These are phyloP conservation scores for Malacoctenus gilli DNA, from an alignment of 2,797 vertebrate genomes.

Conservation along the genomic window DNA sequence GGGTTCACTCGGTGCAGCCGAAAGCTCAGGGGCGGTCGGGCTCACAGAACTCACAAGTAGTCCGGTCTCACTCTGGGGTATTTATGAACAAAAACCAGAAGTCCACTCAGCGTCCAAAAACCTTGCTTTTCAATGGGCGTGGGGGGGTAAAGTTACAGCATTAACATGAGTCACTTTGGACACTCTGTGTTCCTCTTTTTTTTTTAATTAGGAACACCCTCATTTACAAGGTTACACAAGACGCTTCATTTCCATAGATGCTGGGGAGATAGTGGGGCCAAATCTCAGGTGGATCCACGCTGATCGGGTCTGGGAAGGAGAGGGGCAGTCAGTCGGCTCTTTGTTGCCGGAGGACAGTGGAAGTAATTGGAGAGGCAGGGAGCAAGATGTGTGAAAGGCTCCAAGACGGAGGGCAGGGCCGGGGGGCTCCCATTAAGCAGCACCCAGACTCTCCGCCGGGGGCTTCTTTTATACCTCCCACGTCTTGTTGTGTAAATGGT, in stretches of 20 bases:
- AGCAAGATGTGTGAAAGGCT: conserved; percentile 83
- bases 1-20: conserved; percentile 69
- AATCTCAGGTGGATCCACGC: conserved; percentile 78
- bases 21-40: too few relatives aligned
- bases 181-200: conserved; percentile 64
- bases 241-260: conserved; percentile 83
- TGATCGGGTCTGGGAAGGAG: conserved; percentile 83
- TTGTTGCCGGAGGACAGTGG: conserved; percentile 84
- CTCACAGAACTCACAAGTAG: conserved; percentile 54
- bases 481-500: conserved; percentile 82
- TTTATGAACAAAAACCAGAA: conserved; percentile 78
- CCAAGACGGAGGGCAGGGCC: conserved; percentile 71
- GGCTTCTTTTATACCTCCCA: conserved; percentile 77
- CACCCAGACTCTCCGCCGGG: conserved; percentile 67
- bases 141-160: conserved; percentile 89
- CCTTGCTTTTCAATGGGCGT: conserved; percentile 80
- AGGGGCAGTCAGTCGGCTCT: conserved; percentile 80
- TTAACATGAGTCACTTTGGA: conserved; percentile 89
- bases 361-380: conserved; percentile 81
- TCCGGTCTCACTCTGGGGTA: conserved; percentile 75
- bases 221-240: conserved; percentile 79
- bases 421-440: conserved; percentile 77
- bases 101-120: conserved; percentile 79
- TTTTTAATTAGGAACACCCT: conserved; percentile 79
- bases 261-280: conserved; percentile 68